Evolutionary conservation across 2,888 invertebrate genomes (phyloP), one percentile per base, ranked within the genome.

Genomic region (Netelia fuscicornis): DNA sequence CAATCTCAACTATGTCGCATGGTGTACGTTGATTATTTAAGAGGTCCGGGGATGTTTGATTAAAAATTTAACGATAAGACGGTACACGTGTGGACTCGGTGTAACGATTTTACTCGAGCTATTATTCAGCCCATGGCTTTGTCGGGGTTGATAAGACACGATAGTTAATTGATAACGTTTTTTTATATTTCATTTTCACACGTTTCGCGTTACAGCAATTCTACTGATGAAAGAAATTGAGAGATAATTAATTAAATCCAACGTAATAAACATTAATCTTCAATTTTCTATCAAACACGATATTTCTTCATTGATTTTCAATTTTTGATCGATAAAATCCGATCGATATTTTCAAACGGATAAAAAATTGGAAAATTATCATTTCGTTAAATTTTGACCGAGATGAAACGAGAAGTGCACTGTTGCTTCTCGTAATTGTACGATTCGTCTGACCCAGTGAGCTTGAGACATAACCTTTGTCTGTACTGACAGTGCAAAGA

Each of bases 381-480:
- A 9, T 20, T 58, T 37, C 17, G 20, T 23, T 52, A 54, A 10
- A 79, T 67, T 37, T 64, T 52, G 74, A 78, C 71, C 74, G n/a
- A 70, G 60, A 79, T 76, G 42, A 65, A 65, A 81, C 20, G 25
- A 68, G 52, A 56, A 11, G 56, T 52, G 44, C 54, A 62, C 52
- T 37, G 44, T 25, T 37, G 30, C 30, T 20, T 23, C 74, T 68
- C 74, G 67, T 76, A 76, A 58, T 68, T 83, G 25, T 48, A 71
- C 23, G 64, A 87, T 88, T 87, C 86, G 48, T 88, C 85, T 92
- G 93, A 92, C 93, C 93, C 81, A 93, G 89, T 93, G 93, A 92
- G 93, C 93, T 93, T 92, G 93, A 92, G 91, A 91, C 92, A 89
- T 92, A 93, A 93, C 93, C 93, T 93, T 93, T 92, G 92, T 87